Base-by-base conservation (phyloP, 2,113 vertebrate genomes). In the Nansenia antarctica region DNA sequence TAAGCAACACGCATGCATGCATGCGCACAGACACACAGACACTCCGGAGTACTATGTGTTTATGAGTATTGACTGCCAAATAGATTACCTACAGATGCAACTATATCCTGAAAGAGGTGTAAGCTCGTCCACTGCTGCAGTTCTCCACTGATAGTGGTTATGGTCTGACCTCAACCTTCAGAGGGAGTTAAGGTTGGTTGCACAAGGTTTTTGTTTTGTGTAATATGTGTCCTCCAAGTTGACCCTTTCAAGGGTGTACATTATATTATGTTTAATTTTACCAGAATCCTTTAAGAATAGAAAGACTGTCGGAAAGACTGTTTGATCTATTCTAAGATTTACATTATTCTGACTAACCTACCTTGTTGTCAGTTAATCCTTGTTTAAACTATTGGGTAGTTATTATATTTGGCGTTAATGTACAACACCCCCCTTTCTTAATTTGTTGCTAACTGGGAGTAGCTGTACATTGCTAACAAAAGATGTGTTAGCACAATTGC, bases 21-120 rank as follows among this genome's bases (percentile, higher is more conserved):
- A 47, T 18, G 22, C 63, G n/a, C 35, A 68, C n/a, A 29, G 12
- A 65, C 31, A 77, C n/a, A 74, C 68, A 71, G 57, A 55, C 22
- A 67, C n/a, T n/a, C 34, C 80, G 0, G 57, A 62, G 52, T 53
- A 49, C 59, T 18, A 49, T 7, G 6, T 49, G n/a, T 1, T 42
- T 42, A 4, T 42, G 39, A 14, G 12, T 42, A 18, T 49, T 15
- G 20, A 49, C 45, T 49, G 45, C 7, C n/a, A 49, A 49, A 22
- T 5, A 49, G 45, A 8, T 14, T n/a, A 8, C 20, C n/a, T 49
- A 22, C 45, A 47, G 45, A n/a, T 47, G n/a, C n/a, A 49, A 4
- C 2, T 20, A 22, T n/a, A 49, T 49, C 2, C 5, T 9, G 45
- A 8, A 49, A 8, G n/a, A 49, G 45, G 20, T 22, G n/a, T 14